Conservation (phyloP, 1,140 invertebrate genomes). For the Antheraea pernyi region DNA sequence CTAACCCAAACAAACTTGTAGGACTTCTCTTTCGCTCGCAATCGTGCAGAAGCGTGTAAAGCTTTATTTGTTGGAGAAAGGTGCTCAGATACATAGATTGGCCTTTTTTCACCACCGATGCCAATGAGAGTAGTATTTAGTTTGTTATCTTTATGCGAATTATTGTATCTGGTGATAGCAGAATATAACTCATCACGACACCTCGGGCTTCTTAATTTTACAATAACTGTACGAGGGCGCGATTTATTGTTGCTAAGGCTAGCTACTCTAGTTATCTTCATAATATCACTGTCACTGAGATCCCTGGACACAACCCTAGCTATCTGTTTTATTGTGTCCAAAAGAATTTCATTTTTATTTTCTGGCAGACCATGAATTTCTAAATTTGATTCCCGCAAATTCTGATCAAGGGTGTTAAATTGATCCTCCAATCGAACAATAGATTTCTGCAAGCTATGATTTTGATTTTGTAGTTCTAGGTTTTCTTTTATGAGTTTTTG, state of each 20-base stretch:
- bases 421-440: background rate
- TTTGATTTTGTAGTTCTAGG: background rate
- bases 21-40: background rate
- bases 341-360: background rate
- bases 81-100: background rate
- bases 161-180: no score
- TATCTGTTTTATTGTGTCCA: background rate
- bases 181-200: background rate
- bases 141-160: no score
- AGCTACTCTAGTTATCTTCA: background rate
- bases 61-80: conserved; percentile 1
- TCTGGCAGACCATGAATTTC: background rate
- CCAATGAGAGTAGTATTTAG: background rate
- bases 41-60: background rate
- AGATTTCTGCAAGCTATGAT: background rate
- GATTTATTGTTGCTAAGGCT: background rate
- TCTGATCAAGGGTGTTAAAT: background rate
- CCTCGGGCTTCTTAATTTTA: background rate
- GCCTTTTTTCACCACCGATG: no score
- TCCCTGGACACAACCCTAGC: background rate
- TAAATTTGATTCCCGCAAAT: background rate
- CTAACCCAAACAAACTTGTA: background rate
- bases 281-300: background rate
- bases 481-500: background rate
- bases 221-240: background rate